Evolutionary conservation across 2,888 invertebrate genomes (phyloP), one percentile per base, ranked within the genome.

Genomic region (Synanthedon formicaeformis): DNA sequence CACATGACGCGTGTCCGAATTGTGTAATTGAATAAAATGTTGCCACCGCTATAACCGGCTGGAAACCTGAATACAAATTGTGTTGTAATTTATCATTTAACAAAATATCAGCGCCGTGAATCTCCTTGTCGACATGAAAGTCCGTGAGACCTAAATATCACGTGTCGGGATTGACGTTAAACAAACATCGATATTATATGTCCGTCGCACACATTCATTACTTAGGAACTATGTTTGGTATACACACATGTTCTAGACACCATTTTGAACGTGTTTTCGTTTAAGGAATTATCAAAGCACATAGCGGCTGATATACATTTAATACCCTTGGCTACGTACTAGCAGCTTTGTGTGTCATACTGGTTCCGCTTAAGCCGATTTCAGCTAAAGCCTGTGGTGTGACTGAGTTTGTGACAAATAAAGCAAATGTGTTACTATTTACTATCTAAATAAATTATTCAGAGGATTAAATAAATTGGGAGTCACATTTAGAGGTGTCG

Each of bases 11-110:
- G 68, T 67, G 67, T 60, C 60, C 57, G 54, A 59, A 62, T 67
- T 66, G 61, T 64, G 62, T 65, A 67, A 69, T 68, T 63, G 60
- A 61, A 60, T 57, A 54, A 57, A 60, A 58, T 56, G 55, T 49
- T 49, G 16, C 16, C 12, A 14, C 18, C 52, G 55, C 40, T 55
- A 51, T 54, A 54, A 54, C 52, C 52, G 53, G 53, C 54, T 52
- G 50, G 53, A 54, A 54, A 58, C 53, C 59, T 53, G 56, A 58
- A 56, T 56, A 56, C 51, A 55, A 50, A 50, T 53, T 50, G 23
- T 18, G 49, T 49, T 49, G 23, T 18, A 18, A 23, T 49, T 18
- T 49, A 16, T 49, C 49, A 49, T 49, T 56, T 51, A 10, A 40
- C 53, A 34, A 40, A 16, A 14, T 40, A 50, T 51, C 23, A 27